Percentiles rank a stretch among this genome's conserved stretches.
phyloP scores from a whole-genome alignment of 1,140 invertebrate species.

The Camponotus vicinus region DNA sequence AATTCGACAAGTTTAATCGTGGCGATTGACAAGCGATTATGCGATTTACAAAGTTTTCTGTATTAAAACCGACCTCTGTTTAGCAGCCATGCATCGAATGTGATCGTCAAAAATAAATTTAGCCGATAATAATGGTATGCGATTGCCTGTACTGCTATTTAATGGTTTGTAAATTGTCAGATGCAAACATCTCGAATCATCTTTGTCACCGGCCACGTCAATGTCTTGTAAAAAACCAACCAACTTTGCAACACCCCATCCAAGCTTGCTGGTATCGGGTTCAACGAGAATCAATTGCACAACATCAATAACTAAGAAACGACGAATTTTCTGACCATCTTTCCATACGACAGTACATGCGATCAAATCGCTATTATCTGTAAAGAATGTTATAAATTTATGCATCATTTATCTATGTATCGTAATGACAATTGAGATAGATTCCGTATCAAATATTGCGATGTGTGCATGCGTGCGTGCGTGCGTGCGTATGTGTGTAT shows the following conservation, averaged over 20 bases:
- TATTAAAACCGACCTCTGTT: conserved; percentile 90
- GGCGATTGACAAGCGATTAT: conserved; percentile 12
- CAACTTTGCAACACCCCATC: conserved; percentile 98
- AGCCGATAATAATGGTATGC: conserved; percentile 93
- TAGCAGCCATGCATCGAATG: conserved; percentile 98
- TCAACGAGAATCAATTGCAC: conserved; percentile 98
- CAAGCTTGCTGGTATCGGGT: conserved; percentile 96
- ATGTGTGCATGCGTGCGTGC: background rate
- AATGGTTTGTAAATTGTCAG: conserved; percentile 96
- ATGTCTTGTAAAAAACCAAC: conserved; percentile 95
- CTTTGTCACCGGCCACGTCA: conserved; percentile 95
- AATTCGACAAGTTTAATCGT: conserved; percentile 3
- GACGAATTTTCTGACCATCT: conserved; percentile 95
- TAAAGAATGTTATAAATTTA: conserved; percentile 75
- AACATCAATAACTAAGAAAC: conserved; percentile 98
- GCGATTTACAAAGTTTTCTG: background rate
- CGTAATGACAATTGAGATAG: background rate
- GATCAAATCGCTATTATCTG: conserved; percentile 99
- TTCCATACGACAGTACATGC: conserved; percentile 97
- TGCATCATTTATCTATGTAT: background rate
- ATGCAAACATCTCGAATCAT: conserved; percentile 98
- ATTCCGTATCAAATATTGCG: background rate
- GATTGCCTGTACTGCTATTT: conserved; percentile 87
- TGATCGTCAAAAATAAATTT: conserved; percentile 99
- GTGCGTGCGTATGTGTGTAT: too few species aligned